These are phyloP conservation scores for Microctonus aethiopoides DNA, from an alignment of 2,888 invertebrate genomes.

Conservation along the genomic window DNA sequence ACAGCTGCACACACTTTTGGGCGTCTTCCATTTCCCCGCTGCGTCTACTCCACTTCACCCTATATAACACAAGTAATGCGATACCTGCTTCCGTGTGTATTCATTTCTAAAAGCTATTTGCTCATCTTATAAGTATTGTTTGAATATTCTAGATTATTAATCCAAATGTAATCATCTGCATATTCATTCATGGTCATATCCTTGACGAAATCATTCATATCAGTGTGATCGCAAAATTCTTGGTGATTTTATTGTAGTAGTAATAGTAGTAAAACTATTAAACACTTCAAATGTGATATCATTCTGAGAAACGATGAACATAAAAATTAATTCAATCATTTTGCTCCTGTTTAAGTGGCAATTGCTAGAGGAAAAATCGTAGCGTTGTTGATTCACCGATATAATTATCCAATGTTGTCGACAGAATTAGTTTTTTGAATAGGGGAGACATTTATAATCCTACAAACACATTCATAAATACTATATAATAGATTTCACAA, in stretches of 20 bases:
- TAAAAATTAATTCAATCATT: slow-evolving; percentile 19
- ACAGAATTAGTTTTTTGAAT: background rate
- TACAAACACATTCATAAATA: background rate
- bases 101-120: background rate
- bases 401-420: background rate
- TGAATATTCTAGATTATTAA: background rate
- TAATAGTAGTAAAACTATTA: no score
- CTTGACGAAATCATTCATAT: background rate
- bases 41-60: slow-evolving; percentile 25
- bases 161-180: background rate
- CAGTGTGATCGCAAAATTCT: background rate
- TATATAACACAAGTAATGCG: slow-evolving; percentile 43
- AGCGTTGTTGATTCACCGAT: background rate
- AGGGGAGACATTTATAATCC: background rate
- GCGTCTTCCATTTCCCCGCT: slow-evolving; percentile 29
- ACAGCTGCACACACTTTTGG: slow-evolving; percentile 54
- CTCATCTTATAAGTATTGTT: background rate
- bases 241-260: no score
- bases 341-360: background rate
- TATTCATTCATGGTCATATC: background rate
- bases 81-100: slow-evolving; percentile 51
- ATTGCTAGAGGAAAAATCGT: background rate
- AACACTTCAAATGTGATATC: background rate
- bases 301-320: slow-evolving; percentile 7
- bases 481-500: background rate